These are phyloP conservation scores for Platerodrilus igneus DNA, from an alignment of 2,888 invertebrate genomes.

Conservation along the genomic window DNA sequence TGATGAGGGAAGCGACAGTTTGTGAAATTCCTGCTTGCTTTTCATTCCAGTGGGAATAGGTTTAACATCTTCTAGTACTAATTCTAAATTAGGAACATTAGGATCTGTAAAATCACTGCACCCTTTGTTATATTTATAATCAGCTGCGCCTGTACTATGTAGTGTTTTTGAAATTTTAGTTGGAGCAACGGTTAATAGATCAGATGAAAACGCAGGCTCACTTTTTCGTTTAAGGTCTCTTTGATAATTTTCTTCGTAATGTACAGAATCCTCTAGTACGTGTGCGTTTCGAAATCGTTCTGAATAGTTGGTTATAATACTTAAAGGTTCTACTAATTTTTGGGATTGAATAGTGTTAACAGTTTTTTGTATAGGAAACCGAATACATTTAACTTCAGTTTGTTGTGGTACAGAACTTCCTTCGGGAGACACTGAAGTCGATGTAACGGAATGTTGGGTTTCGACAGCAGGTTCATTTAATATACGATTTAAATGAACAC, in stretches of 20 bases:
- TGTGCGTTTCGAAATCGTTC: conserved; percentile 44
- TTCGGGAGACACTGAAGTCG: conserved; percentile 12
- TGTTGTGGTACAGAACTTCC: conserved; percentile 10
- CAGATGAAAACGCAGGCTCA: conserved; percentile 11
- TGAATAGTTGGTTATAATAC: conserved; percentile 43
- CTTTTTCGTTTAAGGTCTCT: conserved; percentile 38
- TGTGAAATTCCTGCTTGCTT: too few species aligned
- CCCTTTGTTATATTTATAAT: too few species aligned
- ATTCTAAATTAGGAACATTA: too few species aligned
- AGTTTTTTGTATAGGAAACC: conserved; percentile 40
- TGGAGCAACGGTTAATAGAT: conserved; percentile 16
- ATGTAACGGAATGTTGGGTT: conserved; percentile 16
- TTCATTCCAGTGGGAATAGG: too few species aligned
- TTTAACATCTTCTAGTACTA: too few species aligned
- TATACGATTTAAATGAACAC: conserved; percentile 5
- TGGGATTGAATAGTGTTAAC: conserved; percentile 30
- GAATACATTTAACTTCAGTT: conserved; percentile 39
- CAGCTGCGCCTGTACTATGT: conserved; percentile 14
- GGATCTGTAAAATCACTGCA: too few species aligned
- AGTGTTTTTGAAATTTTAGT: conserved; percentile 19
- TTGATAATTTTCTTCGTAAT: conserved; percentile 40
- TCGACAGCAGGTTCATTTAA: conserved; percentile 3
- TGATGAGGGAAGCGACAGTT: too few species aligned
- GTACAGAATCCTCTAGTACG: conserved; percentile 37
- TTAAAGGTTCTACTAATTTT: conserved; percentile 40